A percentile compares a stretch with the other conserved stretches of the same genome.
These are phyloP conservation scores for Fistularia tabacaria DNA, from an alignment of 2,797 vertebrate genomes.

Conservation along the genomic window DNA sequence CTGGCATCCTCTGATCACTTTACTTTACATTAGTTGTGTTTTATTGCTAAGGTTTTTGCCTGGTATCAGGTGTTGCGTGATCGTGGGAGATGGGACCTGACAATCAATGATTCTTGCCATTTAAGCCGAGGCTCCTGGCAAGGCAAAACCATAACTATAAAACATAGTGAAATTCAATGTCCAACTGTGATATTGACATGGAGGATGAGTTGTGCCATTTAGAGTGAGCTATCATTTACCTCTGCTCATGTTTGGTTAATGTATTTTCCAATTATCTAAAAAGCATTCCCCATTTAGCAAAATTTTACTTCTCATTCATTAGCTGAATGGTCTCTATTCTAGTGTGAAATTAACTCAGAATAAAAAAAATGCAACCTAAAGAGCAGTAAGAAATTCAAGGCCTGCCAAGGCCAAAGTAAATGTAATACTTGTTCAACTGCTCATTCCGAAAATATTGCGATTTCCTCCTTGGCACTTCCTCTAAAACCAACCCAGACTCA, in stretches of 20 bases:
- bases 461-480: no score
- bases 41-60: constrained; percentile 25
- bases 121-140: constrained; percentile 25
- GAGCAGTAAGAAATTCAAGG: constrained; percentile 1
- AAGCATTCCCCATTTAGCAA: constrained; percentile 5
- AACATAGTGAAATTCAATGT: constrained; percentile 17
- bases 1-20: constrained; percentile 7
- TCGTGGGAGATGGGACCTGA: constrained; percentile 32
- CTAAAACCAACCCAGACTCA: no score
- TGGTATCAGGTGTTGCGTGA: constrained; percentile 23
- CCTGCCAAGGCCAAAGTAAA: background rate
- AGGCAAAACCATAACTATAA: constrained; percentile 39
- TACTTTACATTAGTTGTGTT: constrained; percentile 33
- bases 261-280: constrained; percentile 25
- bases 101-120: constrained; percentile 36
- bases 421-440: no score
- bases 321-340: constrained; percentile 13
- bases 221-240: constrained; percentile 24
- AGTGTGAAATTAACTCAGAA: constrained; percentile 25
- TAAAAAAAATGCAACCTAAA: no score
- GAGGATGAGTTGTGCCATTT: constrained; percentile 17
- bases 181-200: background rate
- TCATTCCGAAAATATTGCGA: no score
- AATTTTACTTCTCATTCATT: constrained; percentile 21
- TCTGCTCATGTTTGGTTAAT: constrained; percentile 13